Evolutionary conservation across 2,113 vertebrate genomes (phyloP).

Genomic region (Bubo blakistoni): DNA sequence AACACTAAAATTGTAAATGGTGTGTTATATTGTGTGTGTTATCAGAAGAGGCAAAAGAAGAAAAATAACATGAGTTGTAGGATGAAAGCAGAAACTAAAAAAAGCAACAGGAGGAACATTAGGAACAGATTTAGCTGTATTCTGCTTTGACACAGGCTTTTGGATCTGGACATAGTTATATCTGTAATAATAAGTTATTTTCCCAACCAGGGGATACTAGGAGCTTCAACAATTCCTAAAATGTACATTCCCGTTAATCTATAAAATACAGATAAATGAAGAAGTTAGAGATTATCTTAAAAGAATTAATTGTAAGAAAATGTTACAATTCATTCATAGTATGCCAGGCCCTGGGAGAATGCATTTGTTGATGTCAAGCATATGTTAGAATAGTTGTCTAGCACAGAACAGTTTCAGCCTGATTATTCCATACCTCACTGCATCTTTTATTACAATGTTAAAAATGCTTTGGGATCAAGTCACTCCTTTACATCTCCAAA

Average conservation of each 20-base stretch:
- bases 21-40: rapidly evolving
- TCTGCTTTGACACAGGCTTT: background rate
- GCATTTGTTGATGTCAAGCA: background rate
- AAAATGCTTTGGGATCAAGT: background rate
- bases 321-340: background rate
- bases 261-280: background rate
- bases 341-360: background rate
- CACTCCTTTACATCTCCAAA: background rate
- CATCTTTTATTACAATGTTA: background rate
- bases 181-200: background rate
- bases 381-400: background rate
- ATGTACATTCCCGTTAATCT: background rate
- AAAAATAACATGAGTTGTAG: background rate
- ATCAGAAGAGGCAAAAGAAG: background rate
- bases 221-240: background rate
- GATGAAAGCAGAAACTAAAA: background rate
- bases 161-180: background rate
- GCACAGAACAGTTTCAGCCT: background rate
- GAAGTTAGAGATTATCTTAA: background rate
- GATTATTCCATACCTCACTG: background rate
- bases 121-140: background rate
- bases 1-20: background rate
- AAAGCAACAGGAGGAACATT: background rate
- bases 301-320: background rate
- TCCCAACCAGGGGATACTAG: background rate